Conservation (phyloP, 2,797 vertebrate species). For the Hippopotamyrus pictus region DNA sequence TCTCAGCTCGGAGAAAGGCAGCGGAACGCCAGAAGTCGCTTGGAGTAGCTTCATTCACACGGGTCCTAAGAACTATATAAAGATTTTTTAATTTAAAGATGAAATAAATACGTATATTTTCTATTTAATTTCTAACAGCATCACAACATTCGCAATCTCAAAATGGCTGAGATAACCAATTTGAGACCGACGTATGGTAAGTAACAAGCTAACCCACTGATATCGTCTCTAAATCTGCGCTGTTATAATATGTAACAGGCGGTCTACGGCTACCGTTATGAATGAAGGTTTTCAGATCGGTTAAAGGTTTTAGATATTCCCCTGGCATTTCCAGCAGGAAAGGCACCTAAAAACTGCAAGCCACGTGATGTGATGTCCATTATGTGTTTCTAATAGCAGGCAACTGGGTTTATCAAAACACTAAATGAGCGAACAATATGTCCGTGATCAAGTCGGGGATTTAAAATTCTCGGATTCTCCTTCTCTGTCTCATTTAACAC, state of each 20-base stretch:
- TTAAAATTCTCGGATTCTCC: background rate
- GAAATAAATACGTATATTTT: conserved; percentile 32
- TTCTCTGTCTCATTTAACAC: background rate
- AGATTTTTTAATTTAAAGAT: conserved; percentile 41
- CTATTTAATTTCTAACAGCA: conserved; percentile 22
- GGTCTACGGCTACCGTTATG: background rate
- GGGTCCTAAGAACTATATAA: background rate
- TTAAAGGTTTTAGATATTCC: background rate
- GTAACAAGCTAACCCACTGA: conserved; percentile 27
- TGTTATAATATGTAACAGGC: background rate
- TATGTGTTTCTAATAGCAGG: background rate
- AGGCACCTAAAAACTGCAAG: background rate
- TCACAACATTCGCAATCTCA: conserved; percentile 45
- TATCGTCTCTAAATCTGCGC: background rate
- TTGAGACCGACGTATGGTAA: conserved; percentile 67
- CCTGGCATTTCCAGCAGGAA: background rate
- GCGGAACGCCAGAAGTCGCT: background rate
- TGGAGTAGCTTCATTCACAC: background rate
- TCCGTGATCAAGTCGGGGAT: background rate
- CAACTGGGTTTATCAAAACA: background rate
- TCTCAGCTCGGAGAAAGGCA: background rate
- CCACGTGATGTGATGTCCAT: background rate
- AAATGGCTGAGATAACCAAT: conserved; percentile 73
- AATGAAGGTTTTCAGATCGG: background rate
- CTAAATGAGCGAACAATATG: background rate